Conservation (phyloP, 1,140 invertebrate species). For the Polypedilum vanderplanki region DNA sequence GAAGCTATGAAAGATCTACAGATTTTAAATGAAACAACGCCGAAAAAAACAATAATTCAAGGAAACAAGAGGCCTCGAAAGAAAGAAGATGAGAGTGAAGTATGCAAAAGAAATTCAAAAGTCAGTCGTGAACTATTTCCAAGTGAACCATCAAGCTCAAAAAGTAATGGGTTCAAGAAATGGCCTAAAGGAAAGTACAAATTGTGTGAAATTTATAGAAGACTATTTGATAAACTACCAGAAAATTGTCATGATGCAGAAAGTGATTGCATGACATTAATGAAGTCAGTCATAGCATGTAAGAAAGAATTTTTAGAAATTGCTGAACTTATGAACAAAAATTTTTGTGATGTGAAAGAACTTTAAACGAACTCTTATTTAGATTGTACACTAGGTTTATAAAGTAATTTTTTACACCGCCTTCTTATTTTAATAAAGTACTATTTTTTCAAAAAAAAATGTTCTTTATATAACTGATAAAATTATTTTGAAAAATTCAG, state of each 20-base stretch:
- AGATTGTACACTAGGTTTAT: too few species aligned
- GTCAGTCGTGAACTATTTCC: constrained; percentile 33
- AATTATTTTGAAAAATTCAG: too few species aligned
- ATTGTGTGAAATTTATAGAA: constrained; percentile 48
- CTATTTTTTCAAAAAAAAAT: not conserved
- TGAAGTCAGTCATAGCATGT: constrained; percentile 48
- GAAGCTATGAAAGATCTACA: constrained; percentile 35
- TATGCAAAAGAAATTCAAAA: constrained; percentile 29
- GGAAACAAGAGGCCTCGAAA: not conserved
- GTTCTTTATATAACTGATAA: too few species aligned
- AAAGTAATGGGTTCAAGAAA: constrained; percentile 27
- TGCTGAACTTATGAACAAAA: constrained; percentile 48
- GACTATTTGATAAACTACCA: constrained; percentile 44
- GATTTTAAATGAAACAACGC: constrained; percentile 44
- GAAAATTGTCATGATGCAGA: constrained; percentile 52
- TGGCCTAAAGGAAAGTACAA: constrained; percentile 44
- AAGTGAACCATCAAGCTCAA: constrained; percentile 9
- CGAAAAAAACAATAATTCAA: constrained; percentile 34
- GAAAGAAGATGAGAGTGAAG: constrained; percentile 29
- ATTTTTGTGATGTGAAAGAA: constrained; percentile 37
- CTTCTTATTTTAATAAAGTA: not conserved
- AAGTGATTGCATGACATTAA: constrained; percentile 51
- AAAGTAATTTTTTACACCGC: not conserved
- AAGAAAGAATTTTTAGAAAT: constrained; percentile 50
- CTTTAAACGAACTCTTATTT: constrained; percentile 28